A percentile compares a stretch with the other conserved stretches of the same genome.
Conservation (phyloP, 2,888 invertebrate genomes). For the Hemithea aestivaria region DNA sequence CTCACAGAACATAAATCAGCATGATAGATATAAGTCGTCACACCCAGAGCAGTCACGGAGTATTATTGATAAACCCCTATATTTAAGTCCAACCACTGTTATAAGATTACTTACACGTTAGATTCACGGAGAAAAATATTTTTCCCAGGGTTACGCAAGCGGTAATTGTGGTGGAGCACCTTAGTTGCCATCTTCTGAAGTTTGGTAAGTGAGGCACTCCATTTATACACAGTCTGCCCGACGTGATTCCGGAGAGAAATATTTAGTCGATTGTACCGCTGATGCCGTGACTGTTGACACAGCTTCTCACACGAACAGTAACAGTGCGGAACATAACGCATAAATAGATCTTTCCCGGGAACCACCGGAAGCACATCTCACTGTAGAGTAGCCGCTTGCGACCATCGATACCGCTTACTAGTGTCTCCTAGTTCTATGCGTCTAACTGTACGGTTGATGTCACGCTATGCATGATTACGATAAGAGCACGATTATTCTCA, state of each 20-base stretch:
- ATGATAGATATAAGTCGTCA: constrained; percentile 65
- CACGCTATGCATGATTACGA: constrained; percentile 76
- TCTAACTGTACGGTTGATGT: constrained; percentile 57
- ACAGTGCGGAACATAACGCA: constrained; percentile 74
- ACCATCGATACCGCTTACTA: constrained; percentile 57
- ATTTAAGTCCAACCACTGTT: constrained; percentile 69
- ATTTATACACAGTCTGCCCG: constrained; percentile 76
- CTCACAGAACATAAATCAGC: constrained; percentile 59
- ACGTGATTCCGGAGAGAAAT: constrained; percentile 79
- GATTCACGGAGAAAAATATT: constrained; percentile 79
- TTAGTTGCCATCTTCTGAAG: constrained; percentile 79
- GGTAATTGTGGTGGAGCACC: constrained; percentile 79
- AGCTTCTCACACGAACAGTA: constrained; percentile 63
- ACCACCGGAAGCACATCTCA: constrained; percentile 71
- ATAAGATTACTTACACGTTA: constrained; percentile 76
- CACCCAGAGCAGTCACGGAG: constrained; percentile 61
- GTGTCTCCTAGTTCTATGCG: constrained; percentile 44
- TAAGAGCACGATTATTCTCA: constrained; percentile 69
- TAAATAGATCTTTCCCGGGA: constrained; percentile 78
- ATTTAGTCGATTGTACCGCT: constrained; percentile 78
- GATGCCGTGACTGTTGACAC: constrained; percentile 57
- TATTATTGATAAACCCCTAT: constrained; percentile 44
- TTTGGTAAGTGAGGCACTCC: constrained; percentile 80
- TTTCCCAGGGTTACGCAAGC: constrained; percentile 80
- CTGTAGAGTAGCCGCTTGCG: constrained; percentile 73